A percentile compares a stretch with the other conserved stretches of the same genome.
These are phyloP conservation scores for Steinernema hermaphroditum DNA, from an alignment of 2,888 invertebrate genomes.

Conservation along the genomic window DNA sequence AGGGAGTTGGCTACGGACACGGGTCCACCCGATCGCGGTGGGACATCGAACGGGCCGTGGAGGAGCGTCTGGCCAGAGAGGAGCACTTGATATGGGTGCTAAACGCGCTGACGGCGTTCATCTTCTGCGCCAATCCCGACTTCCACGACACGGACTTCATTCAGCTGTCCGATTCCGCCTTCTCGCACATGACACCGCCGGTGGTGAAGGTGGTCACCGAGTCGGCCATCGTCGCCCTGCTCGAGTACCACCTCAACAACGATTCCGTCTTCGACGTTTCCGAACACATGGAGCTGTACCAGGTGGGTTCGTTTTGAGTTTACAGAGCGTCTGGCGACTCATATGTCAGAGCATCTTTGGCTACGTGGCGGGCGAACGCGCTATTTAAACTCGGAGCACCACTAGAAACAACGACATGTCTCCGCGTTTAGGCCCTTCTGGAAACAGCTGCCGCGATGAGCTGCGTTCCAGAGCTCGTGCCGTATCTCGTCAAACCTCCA, in stretches of 20 bases:
- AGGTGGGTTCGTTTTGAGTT: too few relatives aligned
- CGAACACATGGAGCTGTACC: conserved; percentile 65
- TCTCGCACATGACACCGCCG: conserved; percentile 41
- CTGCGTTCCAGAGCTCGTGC: conserved; percentile 49
- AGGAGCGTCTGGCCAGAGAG: conserved; percentile 60
- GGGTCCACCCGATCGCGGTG: conserved; percentile 64
- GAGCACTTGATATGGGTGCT: conserved; percentile 65
- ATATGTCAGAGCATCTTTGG: too few relatives aligned
- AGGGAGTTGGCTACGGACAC: conserved; percentile 62
- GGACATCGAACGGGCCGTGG: conserved; percentile 62
- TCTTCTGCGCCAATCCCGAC: conserved; percentile 44
- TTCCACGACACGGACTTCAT: conserved; percentile 32
- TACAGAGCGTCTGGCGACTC: too few relatives aligned
- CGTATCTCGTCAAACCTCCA: conserved; percentile 55
- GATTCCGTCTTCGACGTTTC: conserved; percentile 65
- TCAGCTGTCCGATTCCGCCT: neutral
- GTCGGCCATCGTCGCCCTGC: conserved; percentile 51
- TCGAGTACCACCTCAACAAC: conserved; percentile 64
- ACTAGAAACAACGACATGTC: too few relatives aligned
- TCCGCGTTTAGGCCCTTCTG: conserved; percentile 58
- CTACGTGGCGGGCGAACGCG: too few relatives aligned
- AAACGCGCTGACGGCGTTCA: conserved; percentile 57
- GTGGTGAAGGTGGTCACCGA: conserved; percentile 38
- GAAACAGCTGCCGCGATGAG: conserved; percentile 61
- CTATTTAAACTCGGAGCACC: too few relatives aligned